These are phyloP conservation scores for Nannoperca australis DNA, from an alignment of 2,797 vertebrate species.

Conservation along the genomic window DNA sequence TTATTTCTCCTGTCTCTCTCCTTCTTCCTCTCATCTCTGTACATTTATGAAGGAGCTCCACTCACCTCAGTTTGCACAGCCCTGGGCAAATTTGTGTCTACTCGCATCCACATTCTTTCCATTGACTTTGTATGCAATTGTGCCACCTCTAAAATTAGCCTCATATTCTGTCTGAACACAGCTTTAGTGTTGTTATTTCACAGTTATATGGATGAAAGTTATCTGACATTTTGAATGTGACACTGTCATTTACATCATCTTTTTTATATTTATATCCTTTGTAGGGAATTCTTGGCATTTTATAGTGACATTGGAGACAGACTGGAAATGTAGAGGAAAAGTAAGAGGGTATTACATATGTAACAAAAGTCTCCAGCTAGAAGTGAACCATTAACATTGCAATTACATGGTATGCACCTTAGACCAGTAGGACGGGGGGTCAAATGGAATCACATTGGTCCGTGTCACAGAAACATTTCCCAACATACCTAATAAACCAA, in stretches of 20 bases:
- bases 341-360: too few species aligned
- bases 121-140: neutral
- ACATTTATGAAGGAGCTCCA: neutral
- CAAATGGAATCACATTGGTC: neutral
- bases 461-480: neutral
- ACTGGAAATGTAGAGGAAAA: too few species aligned
- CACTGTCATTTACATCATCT: too few species aligned
- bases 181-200: neutral
- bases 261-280: too few species aligned
- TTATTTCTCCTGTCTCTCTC: neutral
- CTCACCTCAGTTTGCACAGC: neutral
- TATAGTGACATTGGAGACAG: too few species aligned
- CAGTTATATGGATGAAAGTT: neutral
- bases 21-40: neutral
- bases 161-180: neutral
- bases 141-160: neutral
- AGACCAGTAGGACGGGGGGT: neutral
- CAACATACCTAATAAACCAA: neutral
- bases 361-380: too few species aligned
- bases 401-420: too few species aligned
- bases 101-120: neutral
- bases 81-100: neutral
- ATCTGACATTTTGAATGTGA: neutral
- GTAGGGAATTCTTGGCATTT: too few species aligned
- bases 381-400: too few species aligned